Conservation (phyloP, 2,797 vertebrate species). For the Sus cebifrons region DNA sequence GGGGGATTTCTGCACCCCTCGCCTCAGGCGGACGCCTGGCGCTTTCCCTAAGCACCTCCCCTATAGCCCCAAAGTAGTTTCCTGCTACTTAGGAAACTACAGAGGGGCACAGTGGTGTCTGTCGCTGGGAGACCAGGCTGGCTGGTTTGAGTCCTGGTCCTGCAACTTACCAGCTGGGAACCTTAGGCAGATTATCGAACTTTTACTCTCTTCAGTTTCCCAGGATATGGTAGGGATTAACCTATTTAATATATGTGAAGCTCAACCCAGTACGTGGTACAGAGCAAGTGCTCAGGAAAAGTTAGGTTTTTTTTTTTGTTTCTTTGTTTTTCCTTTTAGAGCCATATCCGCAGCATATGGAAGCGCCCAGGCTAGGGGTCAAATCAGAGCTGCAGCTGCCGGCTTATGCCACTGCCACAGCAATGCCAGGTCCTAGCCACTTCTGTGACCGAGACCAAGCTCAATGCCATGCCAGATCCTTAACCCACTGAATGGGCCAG, state of each 20-base stretch:
- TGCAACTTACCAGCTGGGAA: not conserved
- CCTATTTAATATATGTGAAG: not conserved
- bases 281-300: not conserved
- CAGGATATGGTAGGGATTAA: not conserved
- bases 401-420: too few species aligned
- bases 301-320: too few species aligned
- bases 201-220: not conserved
- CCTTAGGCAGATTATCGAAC: too few species aligned
- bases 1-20: not conserved
- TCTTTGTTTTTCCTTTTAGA: too few species aligned
- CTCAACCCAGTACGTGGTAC: not conserved
- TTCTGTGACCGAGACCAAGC: too few species aligned
- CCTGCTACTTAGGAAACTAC: too few species aligned
- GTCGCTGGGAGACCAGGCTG: not conserved
- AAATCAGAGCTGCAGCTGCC: too few species aligned
- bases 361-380: too few species aligned
- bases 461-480: too few species aligned
- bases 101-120: not conserved
- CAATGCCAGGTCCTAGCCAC: too few species aligned
- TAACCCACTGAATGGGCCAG: too few species aligned
- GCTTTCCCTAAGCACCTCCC: not conserved
- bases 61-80: not conserved
- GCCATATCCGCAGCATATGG: too few species aligned
- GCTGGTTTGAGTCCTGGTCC: fast-evolving
- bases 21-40: fast-evolving